A percentile compares a stretch with the other conserved stretches of the same genome.
phyloP scores from a whole-genome alignment of 2,113 vertebrate genomes.

The Salvelinus sp. region DNA sequence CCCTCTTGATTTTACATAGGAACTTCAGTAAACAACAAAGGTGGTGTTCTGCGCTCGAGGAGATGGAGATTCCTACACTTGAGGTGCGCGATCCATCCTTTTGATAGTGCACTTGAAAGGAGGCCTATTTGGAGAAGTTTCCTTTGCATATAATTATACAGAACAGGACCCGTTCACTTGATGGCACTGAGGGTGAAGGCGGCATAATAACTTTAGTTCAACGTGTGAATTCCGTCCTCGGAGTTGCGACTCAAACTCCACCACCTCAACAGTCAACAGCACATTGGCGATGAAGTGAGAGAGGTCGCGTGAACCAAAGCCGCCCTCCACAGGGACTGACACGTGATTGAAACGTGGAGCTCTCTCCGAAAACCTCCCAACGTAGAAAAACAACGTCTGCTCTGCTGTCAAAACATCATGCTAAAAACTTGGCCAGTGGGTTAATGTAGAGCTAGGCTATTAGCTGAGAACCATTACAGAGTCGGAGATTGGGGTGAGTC shows the following conservation, averaged over 20 bases:
- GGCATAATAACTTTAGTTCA: slow-evolving; percentile 54
- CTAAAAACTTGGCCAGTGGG: neutral
- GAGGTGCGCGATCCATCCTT: slow-evolving; percentile 26
- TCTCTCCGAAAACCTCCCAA: slow-evolving; percentile 27
- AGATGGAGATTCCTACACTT: slow-evolving; percentile 10
- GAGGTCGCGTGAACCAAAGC: slow-evolving; percentile 35
- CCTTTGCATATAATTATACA: slow-evolving; percentile 25
- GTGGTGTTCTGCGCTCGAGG: neutral
- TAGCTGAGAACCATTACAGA: no score
- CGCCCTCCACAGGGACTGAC: slow-evolving; percentile 21
- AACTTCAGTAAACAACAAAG: neutral
- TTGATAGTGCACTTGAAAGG: neutral
- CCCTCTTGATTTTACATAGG: neutral
- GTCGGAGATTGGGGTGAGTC: no score
- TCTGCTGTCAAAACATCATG: slow-evolving; percentile 17
- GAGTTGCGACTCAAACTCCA: neutral
- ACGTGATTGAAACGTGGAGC: slow-evolving; percentile 60
- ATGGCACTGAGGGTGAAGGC: slow-evolving; percentile 16
- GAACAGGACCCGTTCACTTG: slow-evolving; percentile 21
- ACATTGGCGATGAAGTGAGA: slow-evolving; percentile 39
- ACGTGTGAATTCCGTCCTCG: slow-evolving; percentile 13
- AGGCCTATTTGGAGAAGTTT: slow-evolving; percentile 9
- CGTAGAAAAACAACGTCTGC: slow-evolving; percentile 18
- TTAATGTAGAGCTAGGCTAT: no score
- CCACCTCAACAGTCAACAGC: slow-evolving; percentile 23